A percentile compares a stretch with the other conserved stretches of the same genome.
These are phyloP conservation scores for Toxonevra muliebris DNA, from an alignment of 2,888 invertebrate genomes.

Conservation along the genomic window DNA sequence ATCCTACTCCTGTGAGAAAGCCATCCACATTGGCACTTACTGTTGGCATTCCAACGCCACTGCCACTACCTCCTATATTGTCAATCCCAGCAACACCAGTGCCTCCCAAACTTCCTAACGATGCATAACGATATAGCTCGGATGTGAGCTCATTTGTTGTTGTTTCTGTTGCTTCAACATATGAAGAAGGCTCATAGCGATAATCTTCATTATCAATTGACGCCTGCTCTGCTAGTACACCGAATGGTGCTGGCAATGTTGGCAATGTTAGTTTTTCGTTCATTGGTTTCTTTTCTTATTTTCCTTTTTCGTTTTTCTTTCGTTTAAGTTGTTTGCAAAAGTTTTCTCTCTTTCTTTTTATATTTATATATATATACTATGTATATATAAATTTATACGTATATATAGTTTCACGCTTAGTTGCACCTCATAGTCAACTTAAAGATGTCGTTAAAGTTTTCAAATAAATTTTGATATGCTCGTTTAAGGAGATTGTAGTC, in stretches of 20 bases:
- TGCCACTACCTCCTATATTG: background rate
- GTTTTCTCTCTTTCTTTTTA: background rate
- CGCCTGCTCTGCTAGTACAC: conserved; percentile 11
- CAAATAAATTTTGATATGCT: too few species aligned
- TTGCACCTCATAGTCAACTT: too few species aligned
- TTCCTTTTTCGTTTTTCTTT: background rate
- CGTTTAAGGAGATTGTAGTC: too few species aligned
- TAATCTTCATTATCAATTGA: conserved; percentile 25
- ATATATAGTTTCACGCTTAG: too few species aligned
- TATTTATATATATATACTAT: background rate
- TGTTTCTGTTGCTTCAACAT: conserved; percentile 12
- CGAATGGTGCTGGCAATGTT: conserved; percentile 19
- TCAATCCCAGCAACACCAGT: background rate
- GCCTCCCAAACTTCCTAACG: conserved; percentile 25
- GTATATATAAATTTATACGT: too few species aligned
- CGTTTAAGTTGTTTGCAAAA: conserved; percentile 6
- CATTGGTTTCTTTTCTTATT: conserved; percentile 22
- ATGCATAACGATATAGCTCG: conserved; percentile 30
- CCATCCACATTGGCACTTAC: background rate
- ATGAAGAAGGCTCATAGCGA: conserved; percentile 27
- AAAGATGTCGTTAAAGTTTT: too few species aligned
- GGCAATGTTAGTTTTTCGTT: conserved; percentile 32
- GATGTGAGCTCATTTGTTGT: conserved; percentile 18
- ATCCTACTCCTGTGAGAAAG: too few species aligned
- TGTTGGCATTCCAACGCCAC: conserved; percentile 1